Evolutionary conservation across 2,888 invertebrate genomes (phyloP).

Genomic region (Epirrhoe alternata): DNA sequence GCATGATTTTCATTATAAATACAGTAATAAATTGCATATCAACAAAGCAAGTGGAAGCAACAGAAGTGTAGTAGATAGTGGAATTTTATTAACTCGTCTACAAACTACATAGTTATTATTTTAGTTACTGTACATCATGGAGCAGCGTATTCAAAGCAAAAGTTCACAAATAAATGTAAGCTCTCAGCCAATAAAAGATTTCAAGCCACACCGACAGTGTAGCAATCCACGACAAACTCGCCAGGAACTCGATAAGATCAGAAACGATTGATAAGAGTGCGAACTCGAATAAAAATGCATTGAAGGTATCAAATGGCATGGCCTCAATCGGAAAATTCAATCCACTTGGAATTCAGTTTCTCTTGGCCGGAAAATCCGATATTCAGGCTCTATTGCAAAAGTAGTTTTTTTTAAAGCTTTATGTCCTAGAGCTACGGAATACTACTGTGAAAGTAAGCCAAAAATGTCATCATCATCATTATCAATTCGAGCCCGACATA

Average conservation of each 20-base stretch:
- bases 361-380: slow-evolving; percentile 41
- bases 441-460: slow-evolving; percentile 41
- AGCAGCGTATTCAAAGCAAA: background rate
- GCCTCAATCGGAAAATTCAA: slow-evolving; percentile 48
- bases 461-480: too few relatives aligned
- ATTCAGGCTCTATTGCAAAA: slow-evolving; percentile 34
- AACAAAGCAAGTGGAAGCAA: too few relatives aligned
- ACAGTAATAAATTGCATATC: too few relatives aligned
- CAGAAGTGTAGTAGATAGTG: too few relatives aligned
- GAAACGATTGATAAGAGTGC: background rate
- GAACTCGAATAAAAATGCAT: slow-evolving; percentile 47
- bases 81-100: too few relatives aligned
- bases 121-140: too few relatives aligned
- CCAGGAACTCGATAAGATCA: slow-evolving; percentile 4
- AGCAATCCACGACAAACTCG: slow-evolving; percentile 5
- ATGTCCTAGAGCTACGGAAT: slow-evolving; percentile 13
- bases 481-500: too few relatives aligned
- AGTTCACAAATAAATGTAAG: background rate
- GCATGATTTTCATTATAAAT: too few relatives aligned
- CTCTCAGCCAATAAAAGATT: background rate
- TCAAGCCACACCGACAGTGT: background rate
- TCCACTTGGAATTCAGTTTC: slow-evolving; percentile 48
- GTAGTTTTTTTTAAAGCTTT: slow-evolving; percentile 23
- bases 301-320: slow-evolving; percentile 41
- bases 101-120: too few relatives aligned